These are phyloP conservation scores for Odontamblyopus lacepedii DNA, from an alignment of 2,797 vertebrate species.

Conservation along the genomic window DNA sequence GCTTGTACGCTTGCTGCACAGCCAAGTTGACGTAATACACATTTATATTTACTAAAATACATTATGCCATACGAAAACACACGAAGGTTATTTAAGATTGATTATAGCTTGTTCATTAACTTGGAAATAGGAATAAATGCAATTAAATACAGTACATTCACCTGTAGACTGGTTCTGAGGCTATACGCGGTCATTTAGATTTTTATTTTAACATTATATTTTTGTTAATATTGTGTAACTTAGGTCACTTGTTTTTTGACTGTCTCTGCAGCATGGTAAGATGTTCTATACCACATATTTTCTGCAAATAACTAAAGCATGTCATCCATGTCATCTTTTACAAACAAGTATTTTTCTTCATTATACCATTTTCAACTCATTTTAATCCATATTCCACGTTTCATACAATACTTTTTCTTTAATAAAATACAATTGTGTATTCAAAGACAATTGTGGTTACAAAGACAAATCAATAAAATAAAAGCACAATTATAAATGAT, in stretches of 20 bases:
- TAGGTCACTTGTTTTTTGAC: too few species aligned
- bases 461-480: background rate
- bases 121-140: background rate
- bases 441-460: background rate
- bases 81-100: background rate
- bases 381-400: background rate
- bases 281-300: too few species aligned
- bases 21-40: conserved; percentile 54
- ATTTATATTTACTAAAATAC: background rate
- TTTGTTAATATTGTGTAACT: too few species aligned
- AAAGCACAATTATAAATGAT: background rate
- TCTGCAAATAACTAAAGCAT: background rate
- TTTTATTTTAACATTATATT: background rate
- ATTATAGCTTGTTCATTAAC: background rate
- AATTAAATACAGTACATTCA: background rate
- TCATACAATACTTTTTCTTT: background rate
- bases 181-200: background rate
- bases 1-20: conserved; percentile 17
- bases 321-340: background rate
- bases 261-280: too few species aligned
- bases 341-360: background rate
- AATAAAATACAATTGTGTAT: background rate
- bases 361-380: background rate
- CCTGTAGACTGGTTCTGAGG: background rate
- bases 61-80: background rate